These are phyloP conservation scores for Nothoprocta pentlandii DNA, from an alignment of 2,113 vertebrate genomes.

Conservation along the genomic window DNA sequence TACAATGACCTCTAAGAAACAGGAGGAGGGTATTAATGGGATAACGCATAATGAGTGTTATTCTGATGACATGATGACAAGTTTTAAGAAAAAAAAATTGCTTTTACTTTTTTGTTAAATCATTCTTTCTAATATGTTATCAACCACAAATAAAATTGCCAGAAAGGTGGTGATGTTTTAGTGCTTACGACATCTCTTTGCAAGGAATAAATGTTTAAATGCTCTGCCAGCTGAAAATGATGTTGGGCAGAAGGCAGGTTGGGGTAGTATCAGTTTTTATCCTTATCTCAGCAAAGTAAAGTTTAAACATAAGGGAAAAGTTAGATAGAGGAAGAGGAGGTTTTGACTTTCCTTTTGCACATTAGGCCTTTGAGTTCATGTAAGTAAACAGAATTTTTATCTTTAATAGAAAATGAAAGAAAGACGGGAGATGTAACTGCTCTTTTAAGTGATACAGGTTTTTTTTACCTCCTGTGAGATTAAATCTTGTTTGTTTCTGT, in stretches of 20 bases:
- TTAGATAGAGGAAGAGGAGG: not conserved
- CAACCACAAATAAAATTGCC: not conserved
- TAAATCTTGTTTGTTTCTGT: not conserved
- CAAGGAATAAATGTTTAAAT: not conserved
- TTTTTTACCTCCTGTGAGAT: not conserved
- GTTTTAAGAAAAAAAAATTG: not conserved
- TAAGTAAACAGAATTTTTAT: not conserved
- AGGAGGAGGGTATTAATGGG: not conserved
- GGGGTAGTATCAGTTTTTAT: not conserved
- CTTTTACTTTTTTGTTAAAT: not conserved
- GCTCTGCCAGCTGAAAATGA: not conserved
- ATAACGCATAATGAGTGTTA: not conserved
- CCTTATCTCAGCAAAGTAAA: not conserved
- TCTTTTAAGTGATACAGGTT: not conserved
- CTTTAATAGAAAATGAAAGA: not conserved
- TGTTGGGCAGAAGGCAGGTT: not conserved
- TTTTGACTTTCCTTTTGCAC: not conserved
- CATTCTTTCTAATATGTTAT: not conserved
- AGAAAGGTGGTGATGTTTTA: not conserved
- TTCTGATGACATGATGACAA: not conserved
- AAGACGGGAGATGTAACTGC: not conserved
- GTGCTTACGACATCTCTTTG: not conserved
- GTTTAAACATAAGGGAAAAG: not conserved
- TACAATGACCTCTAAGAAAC: not conserved
- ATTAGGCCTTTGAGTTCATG: not conserved